phyloP scores from a whole-genome alignment of 2,888 invertebrate genomes.

The Allolobophora icterica region DNA sequence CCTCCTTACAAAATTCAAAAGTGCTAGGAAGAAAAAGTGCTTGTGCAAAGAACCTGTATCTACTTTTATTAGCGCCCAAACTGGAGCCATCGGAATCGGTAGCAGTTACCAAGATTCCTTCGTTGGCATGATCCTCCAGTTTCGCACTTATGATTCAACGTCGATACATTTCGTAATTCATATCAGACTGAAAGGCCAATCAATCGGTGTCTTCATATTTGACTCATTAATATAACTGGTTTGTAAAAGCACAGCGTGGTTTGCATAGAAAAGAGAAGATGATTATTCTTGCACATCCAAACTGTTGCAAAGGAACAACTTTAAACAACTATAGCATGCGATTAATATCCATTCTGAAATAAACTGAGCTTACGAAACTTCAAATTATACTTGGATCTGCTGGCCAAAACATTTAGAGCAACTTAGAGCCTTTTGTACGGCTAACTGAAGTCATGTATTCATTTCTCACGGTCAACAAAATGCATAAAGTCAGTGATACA shows the following conservation, averaged over 20 bases:
- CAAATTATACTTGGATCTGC: not conserved
- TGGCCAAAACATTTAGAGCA: no score
- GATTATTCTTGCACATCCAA: not conserved
- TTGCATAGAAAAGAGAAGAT: not conserved
- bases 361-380: not conserved
- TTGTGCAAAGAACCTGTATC: not conserved
- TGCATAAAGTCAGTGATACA: not conserved
- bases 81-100: not conserved
- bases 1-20: no score
- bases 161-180: not conserved
- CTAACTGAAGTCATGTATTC: not conserved
- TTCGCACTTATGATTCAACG: not conserved
- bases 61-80: not conserved
- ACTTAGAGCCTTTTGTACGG: not conserved
- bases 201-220: not conserved
- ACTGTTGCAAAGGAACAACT: not conserved
- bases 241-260: not conserved
- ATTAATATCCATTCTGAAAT: not conserved
- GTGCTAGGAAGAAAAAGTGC: not conserved
- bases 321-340: not conserved
- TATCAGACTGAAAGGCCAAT: not conserved
- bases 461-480: not conserved
- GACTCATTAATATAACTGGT: not conserved
- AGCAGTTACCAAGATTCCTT: not conserved
- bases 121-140: not conserved